These are phyloP conservation scores for Trilocha varians DNA, from an alignment of 2,888 invertebrate species.

Conservation along the genomic window DNA sequence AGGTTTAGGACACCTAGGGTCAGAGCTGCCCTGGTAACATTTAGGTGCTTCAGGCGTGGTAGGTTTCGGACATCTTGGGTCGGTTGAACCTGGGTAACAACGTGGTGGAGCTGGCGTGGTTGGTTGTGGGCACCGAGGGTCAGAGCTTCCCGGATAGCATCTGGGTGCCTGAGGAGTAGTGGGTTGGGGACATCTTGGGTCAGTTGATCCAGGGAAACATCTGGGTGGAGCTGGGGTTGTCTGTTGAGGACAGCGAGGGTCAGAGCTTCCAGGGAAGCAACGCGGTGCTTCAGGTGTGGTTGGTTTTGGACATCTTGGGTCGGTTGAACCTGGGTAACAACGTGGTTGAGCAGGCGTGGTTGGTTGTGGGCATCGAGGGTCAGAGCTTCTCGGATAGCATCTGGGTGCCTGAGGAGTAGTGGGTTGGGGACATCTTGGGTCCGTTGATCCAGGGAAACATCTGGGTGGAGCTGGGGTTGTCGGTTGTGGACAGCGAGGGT, in stretches of 20 bases:
- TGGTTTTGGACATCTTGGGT: conserved; percentile 21
- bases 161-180: conserved; percentile 22
- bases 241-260: conserved; percentile 30
- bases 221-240: conserved; percentile 10
- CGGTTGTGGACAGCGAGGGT: conserved; percentile 31
- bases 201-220: no score
- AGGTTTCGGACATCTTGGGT: conserved; percentile 11
- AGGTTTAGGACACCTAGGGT: conserved; percentile 18
- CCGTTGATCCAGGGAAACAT: conserved; percentile 19
- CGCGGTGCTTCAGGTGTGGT: conserved; percentile 19
- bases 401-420: conserved; percentile 20
- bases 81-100: conserved; percentile 24
- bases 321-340: conserved; percentile 25
- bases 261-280: conserved; percentile 30
- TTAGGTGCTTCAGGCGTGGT: no score
- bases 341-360: conserved; percentile 17
- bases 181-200: no score
- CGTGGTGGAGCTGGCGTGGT: no score
- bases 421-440: conserved; percentile 22
- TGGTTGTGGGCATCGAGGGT: conserved; percentile 32
- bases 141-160: conserved; percentile 23
- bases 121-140: conserved; percentile 11
- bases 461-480: conserved; percentile 21
- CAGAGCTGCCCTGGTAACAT: conserved; percentile 20
- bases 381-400: conserved; percentile 27